These are phyloP conservation scores for Cassiopea xamachana DNA, from an alignment of 30 jellyfish, hydroid and myxozoan species.

Conservation along the genomic window DNA sequence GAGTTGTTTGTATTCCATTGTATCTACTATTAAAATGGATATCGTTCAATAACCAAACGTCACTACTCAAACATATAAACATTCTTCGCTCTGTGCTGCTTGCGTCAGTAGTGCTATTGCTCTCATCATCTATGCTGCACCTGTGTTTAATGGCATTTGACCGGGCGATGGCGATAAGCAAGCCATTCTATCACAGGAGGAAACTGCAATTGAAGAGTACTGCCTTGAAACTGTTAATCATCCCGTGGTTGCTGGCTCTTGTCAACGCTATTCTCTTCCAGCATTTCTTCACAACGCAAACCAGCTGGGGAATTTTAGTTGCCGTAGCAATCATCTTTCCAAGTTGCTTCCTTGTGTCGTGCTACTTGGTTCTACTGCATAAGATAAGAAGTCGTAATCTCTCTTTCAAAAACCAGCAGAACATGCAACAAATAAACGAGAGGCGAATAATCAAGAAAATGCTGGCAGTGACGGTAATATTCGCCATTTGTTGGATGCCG, in stretches of 20 bases:
- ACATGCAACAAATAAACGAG: not conserved
- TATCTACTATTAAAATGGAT: not conserved
- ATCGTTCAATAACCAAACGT: not conserved
- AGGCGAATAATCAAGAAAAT: not conserved
- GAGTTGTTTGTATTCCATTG: constrained; percentile 6
- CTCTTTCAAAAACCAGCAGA: not conserved
- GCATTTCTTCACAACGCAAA: too few relatives aligned
- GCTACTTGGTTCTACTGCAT: not conserved
- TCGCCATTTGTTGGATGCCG: not conserved
- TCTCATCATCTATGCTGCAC: not conserved
- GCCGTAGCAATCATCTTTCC: not conserved
- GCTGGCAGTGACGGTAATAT: not conserved
- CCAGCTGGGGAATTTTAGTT: not conserved
- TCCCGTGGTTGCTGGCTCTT: constrained; percentile 10
- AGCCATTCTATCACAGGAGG: not conserved
- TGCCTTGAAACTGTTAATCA: not conserved
- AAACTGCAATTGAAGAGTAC: not conserved
- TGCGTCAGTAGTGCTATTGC: not conserved
- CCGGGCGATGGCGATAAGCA: not conserved
- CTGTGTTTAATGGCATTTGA: constrained; percentile 6
- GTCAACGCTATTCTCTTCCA: not conserved
- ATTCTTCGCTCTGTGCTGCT: not conserved
- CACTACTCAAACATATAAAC: not conserved
- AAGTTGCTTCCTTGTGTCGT: not conserved
- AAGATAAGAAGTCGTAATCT: not conserved